Base-by-base conservation (phyloP, 1,140 invertebrate species). In the Drosophila pachea region DNA sequence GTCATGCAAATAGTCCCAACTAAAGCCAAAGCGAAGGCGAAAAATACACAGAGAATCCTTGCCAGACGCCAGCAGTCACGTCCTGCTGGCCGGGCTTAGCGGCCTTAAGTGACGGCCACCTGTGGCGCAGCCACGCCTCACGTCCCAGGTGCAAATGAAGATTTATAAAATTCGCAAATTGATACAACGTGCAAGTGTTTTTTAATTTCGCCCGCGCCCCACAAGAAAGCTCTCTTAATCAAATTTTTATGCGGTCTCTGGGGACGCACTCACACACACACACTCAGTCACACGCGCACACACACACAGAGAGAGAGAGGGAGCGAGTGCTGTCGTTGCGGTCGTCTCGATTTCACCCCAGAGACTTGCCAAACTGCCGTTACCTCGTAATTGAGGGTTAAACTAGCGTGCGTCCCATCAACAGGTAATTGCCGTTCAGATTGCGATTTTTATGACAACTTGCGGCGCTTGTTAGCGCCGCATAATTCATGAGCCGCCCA, bases 131-230 rank as follows among this genome's bases (percentile, higher is more conserved):
- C 45, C 11, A 0, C n/a, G 35, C 35, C 45, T 59, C 77, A 83
- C 79, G 79, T 83, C 73, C 65, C 79, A 83, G 79, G 79, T 83
- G 81, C 81, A 83, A 83, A 83, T 83, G 79, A 83, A 83, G 79
- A 83, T 83, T 84, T 83, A 83, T 83, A 84, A 83, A 83, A 86
- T 79, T 56, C 63, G 73, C 81, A 86, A 86, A 86, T 86, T 86
- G 81, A 86, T 83, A 74, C 67, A 83, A 74, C 73, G 79, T 79
- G 81, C 76, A 75, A 69, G 81, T 71, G 73, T 64, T 83, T 79
- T 82, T 53, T 79, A 76, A 84, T 79, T 68, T 61, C 32, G 22
- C 22, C 22, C 22, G 22, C 22, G 22, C 22, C 38, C 36, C 49
- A 43, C 40, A 65, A 65, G 61, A 50, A 64, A 59, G 22, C 29